Evolutionary conservation across 2,888 invertebrate species (phyloP).

Genomic region (Epinotia ramella): DNA sequence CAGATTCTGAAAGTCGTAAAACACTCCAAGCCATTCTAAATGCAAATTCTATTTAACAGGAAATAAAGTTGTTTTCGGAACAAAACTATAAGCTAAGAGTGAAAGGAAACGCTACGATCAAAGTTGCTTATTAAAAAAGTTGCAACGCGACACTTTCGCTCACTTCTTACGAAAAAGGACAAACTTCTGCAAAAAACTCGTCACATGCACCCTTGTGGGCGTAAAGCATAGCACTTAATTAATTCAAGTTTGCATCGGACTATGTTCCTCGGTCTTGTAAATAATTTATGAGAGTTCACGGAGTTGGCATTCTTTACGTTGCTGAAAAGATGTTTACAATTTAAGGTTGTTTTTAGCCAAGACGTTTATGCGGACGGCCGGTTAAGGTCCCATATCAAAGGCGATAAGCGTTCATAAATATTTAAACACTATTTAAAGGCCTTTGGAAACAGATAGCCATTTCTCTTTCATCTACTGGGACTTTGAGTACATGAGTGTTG

Average conservation of each 20-base stretch:
- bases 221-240: slow-evolving; percentile 23
- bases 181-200: not conserved
- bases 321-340: slow-evolving; percentile 27
- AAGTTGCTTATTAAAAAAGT: slow-evolving; percentile 44
- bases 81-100: slow-evolving; percentile 11
- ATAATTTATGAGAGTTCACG: slow-evolving; percentile 40
- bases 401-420: slow-evolving; percentile 18
- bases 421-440: not conserved
- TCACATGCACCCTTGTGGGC: slow-evolving; percentile 9
- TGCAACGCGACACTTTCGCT: slow-evolving; percentile 11
- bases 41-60: not conserved
- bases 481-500: not conserved
- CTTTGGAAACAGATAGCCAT: not conserved
- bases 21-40: not conserved
- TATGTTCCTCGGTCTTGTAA: slow-evolving; percentile 23
- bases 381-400: slow-evolving; percentile 14
- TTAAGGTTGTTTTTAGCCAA: slow-evolving; percentile 14
- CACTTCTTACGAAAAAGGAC: not conserved
- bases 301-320: slow-evolving; percentile 27
- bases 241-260: slow-evolving; percentile 29
- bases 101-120: slow-evolving; percentile 14
- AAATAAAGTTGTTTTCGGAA: slow-evolving; percentile 13
- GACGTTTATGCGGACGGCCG: slow-evolving; percentile 14
- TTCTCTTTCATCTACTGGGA: not conserved
- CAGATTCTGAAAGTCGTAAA: not conserved